These are phyloP conservation scores for Sinodicranocentrus sp. DNA, from an alignment of 2,888 invertebrate species.

Conservation along the genomic window DNA sequence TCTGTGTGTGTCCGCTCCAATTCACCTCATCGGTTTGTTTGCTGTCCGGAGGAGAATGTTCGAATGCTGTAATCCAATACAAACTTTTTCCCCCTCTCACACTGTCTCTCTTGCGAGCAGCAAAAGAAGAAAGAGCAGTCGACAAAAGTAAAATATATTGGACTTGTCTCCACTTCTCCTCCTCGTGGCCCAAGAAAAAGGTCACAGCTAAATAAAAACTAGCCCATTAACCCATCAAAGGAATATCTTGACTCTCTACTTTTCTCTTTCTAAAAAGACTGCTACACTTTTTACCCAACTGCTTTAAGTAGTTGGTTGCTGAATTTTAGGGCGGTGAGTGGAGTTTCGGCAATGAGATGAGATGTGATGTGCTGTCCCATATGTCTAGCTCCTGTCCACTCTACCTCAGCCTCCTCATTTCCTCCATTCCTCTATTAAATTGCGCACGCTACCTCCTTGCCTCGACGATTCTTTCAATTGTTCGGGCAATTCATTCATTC, in stretches of 20 bases:
- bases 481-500: constrained; percentile 20
- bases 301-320: too few relatives aligned
- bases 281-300: background rate
- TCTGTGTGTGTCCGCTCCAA: constrained; percentile 60
- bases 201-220: constrained; percentile 19
- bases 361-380: constrained; percentile 40
- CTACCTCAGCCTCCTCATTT: constrained; percentile 58
- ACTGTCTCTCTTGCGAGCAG: background rate
- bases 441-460: constrained; percentile 32
- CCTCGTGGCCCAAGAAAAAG: background rate
- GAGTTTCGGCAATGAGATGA: constrained; percentile 28
- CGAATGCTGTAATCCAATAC: constrained; percentile 64
- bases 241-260: constrained; percentile 43
- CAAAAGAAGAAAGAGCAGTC: constrained; percentile 17
- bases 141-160: background rate
- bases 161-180: background rate
- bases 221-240: constrained; percentile 58
- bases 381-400: constrained; percentile 54
- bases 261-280: constrained; percentile 18
- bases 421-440: constrained; percentile 53
- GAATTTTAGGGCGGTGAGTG: constrained; percentile 51
- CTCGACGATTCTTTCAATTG: too few relatives aligned
- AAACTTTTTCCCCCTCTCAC: constrained; percentile 41
- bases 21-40: constrained; percentile 68
- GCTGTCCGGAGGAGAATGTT: constrained; percentile 43